Conservation (phyloP, 2,113 vertebrate species). For the Lanius collurio region DNA sequence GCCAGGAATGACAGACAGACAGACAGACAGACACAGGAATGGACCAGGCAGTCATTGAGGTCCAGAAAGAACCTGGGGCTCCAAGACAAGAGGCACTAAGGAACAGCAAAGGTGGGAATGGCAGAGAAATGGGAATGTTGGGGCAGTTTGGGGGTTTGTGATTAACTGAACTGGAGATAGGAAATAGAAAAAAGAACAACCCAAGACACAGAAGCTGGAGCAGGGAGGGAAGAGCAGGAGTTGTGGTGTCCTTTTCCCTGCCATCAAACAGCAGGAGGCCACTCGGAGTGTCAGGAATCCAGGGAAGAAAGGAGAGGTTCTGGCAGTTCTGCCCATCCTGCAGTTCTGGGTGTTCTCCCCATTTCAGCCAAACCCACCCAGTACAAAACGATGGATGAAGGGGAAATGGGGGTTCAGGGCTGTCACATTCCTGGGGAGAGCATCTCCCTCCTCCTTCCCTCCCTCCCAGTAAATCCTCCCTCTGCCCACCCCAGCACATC, state of each 20-base stretch:
- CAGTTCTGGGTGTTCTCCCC: background rate
- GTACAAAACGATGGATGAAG: background rate
- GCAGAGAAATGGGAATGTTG: background rate
- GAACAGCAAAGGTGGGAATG: background rate
- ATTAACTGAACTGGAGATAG: background rate
- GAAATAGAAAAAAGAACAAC: background rate
- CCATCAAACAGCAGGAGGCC: background rate
- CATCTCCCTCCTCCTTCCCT: background rate
- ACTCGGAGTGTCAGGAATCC: background rate
- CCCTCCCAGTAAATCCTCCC: background rate
- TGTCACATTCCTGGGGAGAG: background rate
- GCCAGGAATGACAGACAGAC: background rate
- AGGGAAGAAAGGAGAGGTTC: background rate
- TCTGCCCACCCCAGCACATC: rapidly evolving
- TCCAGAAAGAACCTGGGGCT: background rate
- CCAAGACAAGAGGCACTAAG: background rate
- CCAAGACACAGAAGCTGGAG: background rate
- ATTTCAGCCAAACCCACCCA: background rate
- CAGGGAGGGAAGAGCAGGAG: background rate
- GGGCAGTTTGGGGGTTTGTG: background rate
- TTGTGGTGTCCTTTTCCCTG: background rate
- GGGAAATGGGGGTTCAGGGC: background rate
- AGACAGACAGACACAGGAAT: background rate
- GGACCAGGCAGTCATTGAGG: background rate
- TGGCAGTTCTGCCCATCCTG: background rate